Percentiles rank a stretch among this genome's conserved stretches.
phyloP scores from a whole-genome alignment of 1,140 invertebrate species.

The Heliothis virescens region DNA sequence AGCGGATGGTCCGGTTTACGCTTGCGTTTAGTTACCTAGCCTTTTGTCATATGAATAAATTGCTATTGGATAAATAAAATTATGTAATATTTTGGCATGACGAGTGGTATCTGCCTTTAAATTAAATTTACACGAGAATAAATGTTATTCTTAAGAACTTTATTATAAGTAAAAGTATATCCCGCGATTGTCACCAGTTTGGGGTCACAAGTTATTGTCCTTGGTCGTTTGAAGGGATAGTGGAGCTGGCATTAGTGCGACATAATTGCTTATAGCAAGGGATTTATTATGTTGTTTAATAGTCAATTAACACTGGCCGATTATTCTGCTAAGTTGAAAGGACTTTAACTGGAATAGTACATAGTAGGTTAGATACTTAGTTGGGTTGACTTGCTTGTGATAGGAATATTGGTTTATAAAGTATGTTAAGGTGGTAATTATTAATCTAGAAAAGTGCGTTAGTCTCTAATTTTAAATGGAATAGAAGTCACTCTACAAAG shows the following conservation, averaged over 20 bases:
- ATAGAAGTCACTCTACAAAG: no score
- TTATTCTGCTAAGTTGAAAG: background rate
- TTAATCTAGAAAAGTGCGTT: no score
- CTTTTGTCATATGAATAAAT: conserved; percentile 79
- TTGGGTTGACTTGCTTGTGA: no score
- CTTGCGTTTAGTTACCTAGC: conserved; percentile 70
- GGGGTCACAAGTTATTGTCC: conserved; percentile 18
- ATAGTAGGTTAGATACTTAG: background rate
- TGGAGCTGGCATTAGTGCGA: conserved; percentile 1
- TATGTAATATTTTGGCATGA: conserved; percentile 64
- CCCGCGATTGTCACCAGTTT: background rate
- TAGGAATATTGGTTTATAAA: no score
- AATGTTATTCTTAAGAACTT: no score
- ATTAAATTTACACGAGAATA: no score
- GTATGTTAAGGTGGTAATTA: no score
- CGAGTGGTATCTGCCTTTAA: conserved; percentile 38
- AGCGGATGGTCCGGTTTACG: conserved; percentile 77
- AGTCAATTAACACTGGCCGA: conserved; percentile 25
- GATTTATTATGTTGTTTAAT: conserved; percentile 24
- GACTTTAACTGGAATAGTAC: background rate
- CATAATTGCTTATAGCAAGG: conserved; percentile 27
- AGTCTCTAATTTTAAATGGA: no score
- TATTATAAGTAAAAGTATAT: conserved; percentile 37
- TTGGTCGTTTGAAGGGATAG: conserved; percentile 25
- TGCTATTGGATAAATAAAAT: conserved; percentile 70